Evolutionary conservation across 2,888 invertebrate species (phyloP), one percentile per base, ranked within the genome.

Genomic region (Stictocephala bisonia): DNA sequence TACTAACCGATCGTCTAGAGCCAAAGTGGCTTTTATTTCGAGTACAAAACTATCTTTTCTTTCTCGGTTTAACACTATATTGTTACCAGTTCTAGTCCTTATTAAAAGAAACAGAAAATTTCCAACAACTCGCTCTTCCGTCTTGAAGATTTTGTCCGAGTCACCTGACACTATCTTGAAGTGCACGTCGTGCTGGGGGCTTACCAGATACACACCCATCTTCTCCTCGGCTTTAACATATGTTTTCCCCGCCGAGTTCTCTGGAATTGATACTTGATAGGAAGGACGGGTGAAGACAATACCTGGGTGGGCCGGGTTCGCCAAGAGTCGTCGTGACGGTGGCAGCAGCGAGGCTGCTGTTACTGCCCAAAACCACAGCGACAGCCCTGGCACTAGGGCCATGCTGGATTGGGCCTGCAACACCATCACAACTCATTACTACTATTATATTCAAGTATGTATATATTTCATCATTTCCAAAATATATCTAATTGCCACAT

Each of bases 1-100:
- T 11, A 31, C 35, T 22, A 41, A 20, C 6, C 9, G 18, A 50
- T 31, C 53, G 79, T 85, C 80, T 24, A 69, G 11, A n/a, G 35
- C 35, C 13, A 69, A 13, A 22, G 40, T 53, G 0, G 56, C 70
- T 26, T 56, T 70, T 15, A 70, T 26, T 40, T 70, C n/a, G 13
- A 70, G 26, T 56, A 70, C 56, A 56, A 70, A 70, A 26, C 24
- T 70, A 27, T 56, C 40, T 56, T 70, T 70, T 56, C 70, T 35
- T n/a, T 70, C 70, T 7, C 70, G 70, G 24, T 70, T 70, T 13
- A 70, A 56, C 53, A 70, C 70, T 4, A 53, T 56, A 27, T 27
- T 41, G 27, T 41, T 56, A 1, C 70, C 70, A 9, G 70, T 70
- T 56, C 56, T 70, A 40, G 70, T 70, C 56, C 70, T 70, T 41